Base-by-base conservation (phyloP, 2,888 invertebrate genomes). In the Colletes collaris region DNA sequence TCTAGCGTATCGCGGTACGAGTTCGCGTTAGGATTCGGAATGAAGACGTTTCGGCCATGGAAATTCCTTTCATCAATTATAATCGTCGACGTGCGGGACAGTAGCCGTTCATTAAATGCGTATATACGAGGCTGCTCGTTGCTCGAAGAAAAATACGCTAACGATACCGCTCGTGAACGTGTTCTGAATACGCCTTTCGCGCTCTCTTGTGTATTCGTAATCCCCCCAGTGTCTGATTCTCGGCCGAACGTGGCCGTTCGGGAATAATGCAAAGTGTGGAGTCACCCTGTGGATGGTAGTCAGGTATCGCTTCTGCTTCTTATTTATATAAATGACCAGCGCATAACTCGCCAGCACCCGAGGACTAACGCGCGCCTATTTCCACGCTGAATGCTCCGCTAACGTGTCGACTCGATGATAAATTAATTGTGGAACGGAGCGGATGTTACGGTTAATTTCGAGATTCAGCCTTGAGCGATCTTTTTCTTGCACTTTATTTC, bases 291-390 rank as follows among this genome's bases (percentile, higher is more conserved):
- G 87, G 87, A 89, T 90, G 88, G 92, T 92, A 92, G 92, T 91
- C 91, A 89, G 92, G 91, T 92, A 92, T 92, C 92, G 91, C 89
- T 92, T 91, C 88, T 87, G 87, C 89, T 88, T 92, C 93, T 92
- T 93, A 92, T 93, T 93, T 92, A 92, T 92, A 93, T 92, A 92
- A 93, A 92, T 93, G 93, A 93, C 92, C 90, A 92, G 92, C 92
- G 92, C 91, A 92, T 92, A 90, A 90, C 90, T 90, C 79, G 76
- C 27, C 62, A 75, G 81, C 81, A 80, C 73, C 77, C 82, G 81
- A 76, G 66, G 79, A 83, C 83, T 84, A 83, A 86, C 81, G 84
- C 86, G 74, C 67, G 85, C 76, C 79, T 81, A 77, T 82, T 82
- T 84, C 74, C 78, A 74, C 66, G 58, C 46, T 81, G 77, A 65